phyloP scores from a whole-genome alignment of 2,888 invertebrate genomes.

The Chorisops tibialis region DNA sequence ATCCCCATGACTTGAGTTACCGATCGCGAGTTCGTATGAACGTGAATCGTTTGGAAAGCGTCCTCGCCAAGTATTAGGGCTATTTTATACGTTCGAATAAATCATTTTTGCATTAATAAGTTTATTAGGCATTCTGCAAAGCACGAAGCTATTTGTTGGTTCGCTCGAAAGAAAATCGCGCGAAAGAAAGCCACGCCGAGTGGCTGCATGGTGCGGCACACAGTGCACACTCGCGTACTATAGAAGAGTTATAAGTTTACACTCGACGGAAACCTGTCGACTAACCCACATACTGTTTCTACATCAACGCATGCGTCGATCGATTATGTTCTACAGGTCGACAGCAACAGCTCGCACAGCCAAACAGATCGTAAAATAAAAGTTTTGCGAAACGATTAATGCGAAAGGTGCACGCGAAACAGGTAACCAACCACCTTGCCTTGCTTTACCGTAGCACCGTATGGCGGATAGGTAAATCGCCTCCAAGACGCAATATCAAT shows the following conservation, averaged over 20 bases:
- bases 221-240: no score
- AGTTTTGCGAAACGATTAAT: constrained; percentile 5
- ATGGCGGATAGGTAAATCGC: neutral
- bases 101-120: constrained; percentile 28
- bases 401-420: constrained; percentile 9
- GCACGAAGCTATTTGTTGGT: neutral
- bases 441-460: neutral
- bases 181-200: no score
- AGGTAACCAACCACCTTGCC: constrained; percentile 8
- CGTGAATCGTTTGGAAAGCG: neutral
- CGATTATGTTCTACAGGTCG: constrained; percentile 27
- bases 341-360: constrained; percentile 8
- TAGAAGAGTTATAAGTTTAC: constrained; percentile 16
- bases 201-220: no score
- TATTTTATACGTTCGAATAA: constrained; percentile 24
- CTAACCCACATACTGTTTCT: constrained; percentile 28
- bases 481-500: neutral
- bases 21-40: neutral
- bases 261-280: constrained; percentile 27
- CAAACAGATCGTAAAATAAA: constrained; percentile 8
- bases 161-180: no score
- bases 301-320: constrained; percentile 28
- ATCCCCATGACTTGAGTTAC: neutral
- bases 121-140: constrained; percentile 13
- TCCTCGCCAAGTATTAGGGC: constrained; percentile 5